Evolutionary conservation across 1,140 invertebrate genomes (phyloP).

Genomic region (Melitaea cinxia): DNA sequence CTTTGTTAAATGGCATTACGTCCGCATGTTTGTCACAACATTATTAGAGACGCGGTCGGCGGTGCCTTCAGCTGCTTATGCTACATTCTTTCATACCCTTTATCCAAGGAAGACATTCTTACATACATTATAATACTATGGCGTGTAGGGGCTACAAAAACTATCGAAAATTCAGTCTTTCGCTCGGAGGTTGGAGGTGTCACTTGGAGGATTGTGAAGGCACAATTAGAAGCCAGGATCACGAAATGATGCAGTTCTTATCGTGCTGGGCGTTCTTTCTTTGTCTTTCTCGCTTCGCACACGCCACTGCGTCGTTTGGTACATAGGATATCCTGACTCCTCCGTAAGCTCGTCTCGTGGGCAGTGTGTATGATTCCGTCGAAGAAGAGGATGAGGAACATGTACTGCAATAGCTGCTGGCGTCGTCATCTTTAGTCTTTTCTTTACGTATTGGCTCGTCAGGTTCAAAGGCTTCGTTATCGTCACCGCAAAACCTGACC

Average conservation of each 20-base stretch:
- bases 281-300: constrained; percentile 86
- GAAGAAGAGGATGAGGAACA: constrained; percentile 94
- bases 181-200: constrained; percentile 72
- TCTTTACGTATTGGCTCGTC: constrained; percentile 75
- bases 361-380: constrained; percentile 90
- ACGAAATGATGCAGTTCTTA: constrained; percentile 88
- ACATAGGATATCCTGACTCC: constrained; percentile 94
- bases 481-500: constrained; percentile 86
- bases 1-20: constrained; percentile 44
- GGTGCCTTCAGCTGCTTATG: constrained; percentile 36
- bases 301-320: constrained; percentile 92
- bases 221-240: constrained; percentile 73
- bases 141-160: constrained; percentile 59
- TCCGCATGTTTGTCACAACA: constrained; percentile 50
- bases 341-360: constrained; percentile 90
- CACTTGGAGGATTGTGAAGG: constrained; percentile 53
- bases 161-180: constrained; percentile 77
- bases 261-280: constrained; percentile 81
- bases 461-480: constrained; percentile 83
- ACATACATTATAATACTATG: constrained; percentile 68
- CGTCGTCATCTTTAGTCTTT: constrained; percentile 83
- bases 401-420: constrained; percentile 91
- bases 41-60: constrained; percentile 38
- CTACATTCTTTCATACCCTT: constrained; percentile 40
- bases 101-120: constrained; percentile 55